A percentile compares a stretch with the other conserved stretches of the same genome.
These are phyloP conservation scores for Cactoblastis cactorum DNA, from an alignment of 2,888 invertebrate species.

Conservation along the genomic window DNA sequence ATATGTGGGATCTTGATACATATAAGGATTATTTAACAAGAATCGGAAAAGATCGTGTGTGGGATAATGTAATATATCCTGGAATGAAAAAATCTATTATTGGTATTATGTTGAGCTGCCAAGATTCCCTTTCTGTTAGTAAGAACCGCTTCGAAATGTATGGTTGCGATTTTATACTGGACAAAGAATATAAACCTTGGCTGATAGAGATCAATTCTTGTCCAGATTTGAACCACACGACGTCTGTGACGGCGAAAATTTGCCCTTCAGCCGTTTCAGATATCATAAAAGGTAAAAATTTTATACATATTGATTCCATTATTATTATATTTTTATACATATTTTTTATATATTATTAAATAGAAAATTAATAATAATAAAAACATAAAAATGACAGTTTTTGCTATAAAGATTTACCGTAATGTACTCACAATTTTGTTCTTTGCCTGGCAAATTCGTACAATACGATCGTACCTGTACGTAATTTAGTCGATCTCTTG, in stretches of 20 bases:
- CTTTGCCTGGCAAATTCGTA: no score
- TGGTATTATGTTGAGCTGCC: conserved; percentile 88
- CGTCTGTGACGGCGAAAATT: conserved; percentile 89
- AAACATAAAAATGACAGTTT: no score
- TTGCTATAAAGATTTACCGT: no score
- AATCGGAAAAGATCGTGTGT: conserved; percentile 80
- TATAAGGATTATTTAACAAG: conserved; percentile 82
- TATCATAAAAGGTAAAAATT: conserved; percentile 90
- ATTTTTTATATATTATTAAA: no score
- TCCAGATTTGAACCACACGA: conserved; percentile 90
- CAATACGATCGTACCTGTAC: no score
- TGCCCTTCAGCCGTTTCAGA: conserved; percentile 91
- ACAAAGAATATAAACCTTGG: conserved; percentile 91
- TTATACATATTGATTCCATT: no score
- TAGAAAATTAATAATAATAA: no score
- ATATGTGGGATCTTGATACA: conserved; percentile 91
- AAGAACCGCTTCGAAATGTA: conserved; percentile 92
- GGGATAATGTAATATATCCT: conserved; percentile 87
- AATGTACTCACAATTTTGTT: no score
- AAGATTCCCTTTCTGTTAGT: conserved; percentile 83
- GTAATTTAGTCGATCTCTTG: no score
- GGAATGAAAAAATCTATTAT: conserved; percentile 91
- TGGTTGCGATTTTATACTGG: conserved; percentile 95
- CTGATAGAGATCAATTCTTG: conserved; percentile 95
- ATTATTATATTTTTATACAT: no score